Conservation (phyloP, 1,140 invertebrate species). For the Steinernema khuongi region DNA sequence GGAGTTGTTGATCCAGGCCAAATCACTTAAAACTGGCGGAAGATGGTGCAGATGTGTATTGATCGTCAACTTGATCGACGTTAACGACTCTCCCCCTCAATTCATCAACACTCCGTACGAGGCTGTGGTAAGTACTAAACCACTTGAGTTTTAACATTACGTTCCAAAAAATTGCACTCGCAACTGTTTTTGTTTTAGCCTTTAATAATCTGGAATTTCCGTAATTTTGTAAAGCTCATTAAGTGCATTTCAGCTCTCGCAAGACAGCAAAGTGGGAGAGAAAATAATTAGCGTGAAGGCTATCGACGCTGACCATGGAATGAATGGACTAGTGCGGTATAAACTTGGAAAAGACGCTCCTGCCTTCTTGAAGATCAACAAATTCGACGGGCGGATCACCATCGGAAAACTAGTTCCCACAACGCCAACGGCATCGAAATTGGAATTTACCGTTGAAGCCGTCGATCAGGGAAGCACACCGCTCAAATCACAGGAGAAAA, state of each 20-base stretch:
- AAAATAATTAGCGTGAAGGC: slow-evolving; percentile 60
- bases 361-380: slow-evolving; percentile 44
- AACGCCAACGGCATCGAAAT: neutral
- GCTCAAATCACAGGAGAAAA: slow-evolving; percentile 23
- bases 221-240: neutral
- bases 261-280: slow-evolving; percentile 54
- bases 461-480: slow-evolving; percentile 33
- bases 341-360: slow-evolving; percentile 42
- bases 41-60: slow-evolving; percentile 31
- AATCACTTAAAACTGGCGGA: neutral
- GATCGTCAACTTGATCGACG: slow-evolving; percentile 42
- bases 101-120: slow-evolving; percentile 34
- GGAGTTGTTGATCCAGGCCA: slow-evolving; percentile 22
- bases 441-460: neutral
- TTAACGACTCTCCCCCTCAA: slow-evolving; percentile 40
- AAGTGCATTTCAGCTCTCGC: slow-evolving; percentile 10
- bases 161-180: neutral
- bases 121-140: slow-evolving; percentile 21
- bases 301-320: slow-evolving; percentile 60
- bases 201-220: no score
- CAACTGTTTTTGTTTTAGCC: no score
- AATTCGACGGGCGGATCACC: slow-evolving; percentile 44
- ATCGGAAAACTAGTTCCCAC: slow-evolving; percentile 16
- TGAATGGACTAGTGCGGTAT: slow-evolving; percentile 61
- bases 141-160: no score